These are phyloP conservation scores for Sesia apiformis DNA, from an alignment of 2,888 invertebrate species.

Conservation along the genomic window DNA sequence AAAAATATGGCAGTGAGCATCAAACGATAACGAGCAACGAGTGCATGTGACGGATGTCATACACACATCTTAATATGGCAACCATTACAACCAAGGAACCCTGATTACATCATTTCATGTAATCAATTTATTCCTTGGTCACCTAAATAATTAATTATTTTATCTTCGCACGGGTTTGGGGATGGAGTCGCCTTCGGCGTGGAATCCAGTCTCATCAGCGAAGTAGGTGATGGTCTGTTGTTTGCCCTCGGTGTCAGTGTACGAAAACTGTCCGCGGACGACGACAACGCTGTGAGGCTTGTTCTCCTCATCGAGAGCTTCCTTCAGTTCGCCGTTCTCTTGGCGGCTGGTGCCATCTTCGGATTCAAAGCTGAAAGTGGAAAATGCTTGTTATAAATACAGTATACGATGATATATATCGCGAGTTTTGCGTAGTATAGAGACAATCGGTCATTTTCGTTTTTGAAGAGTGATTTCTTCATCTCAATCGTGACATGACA, in stretches of 20 bases:
- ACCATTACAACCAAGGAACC: not conserved
- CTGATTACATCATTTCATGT: not conserved
- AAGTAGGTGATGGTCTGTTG: slow-evolving; percentile 63
- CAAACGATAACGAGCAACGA: slow-evolving; percentile 22
- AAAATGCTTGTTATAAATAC: not conserved
- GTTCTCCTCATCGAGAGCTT: slow-evolving; percentile 68
- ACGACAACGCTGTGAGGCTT: slow-evolving; percentile 71
- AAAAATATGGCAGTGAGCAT: slow-evolving; percentile 51
- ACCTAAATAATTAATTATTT: not conserved
- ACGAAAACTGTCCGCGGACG: slow-evolving; percentile 76
- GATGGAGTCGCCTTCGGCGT: slow-evolving; percentile 75
- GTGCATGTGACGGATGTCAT: slow-evolving; percentile 15
- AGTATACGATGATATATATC: too few relatives aligned
- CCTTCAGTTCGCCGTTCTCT: slow-evolving; percentile 59
- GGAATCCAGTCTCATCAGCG: slow-evolving; percentile 79
- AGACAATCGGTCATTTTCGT: too few relatives aligned
- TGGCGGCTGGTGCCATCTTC: slow-evolving; percentile 69
- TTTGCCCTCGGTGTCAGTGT: slow-evolving; percentile 71
- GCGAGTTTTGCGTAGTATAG: too few relatives aligned
- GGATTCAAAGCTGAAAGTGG: slow-evolving; percentile 60
- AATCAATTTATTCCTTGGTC: not conserved
- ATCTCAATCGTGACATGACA: too few relatives aligned
- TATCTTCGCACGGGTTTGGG: slow-evolving; percentile 55
- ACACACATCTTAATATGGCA: slow-evolving; percentile 6
- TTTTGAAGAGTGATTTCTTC: too few relatives aligned